Conservation (phyloP, 2,888 invertebrate species). For the Mechanitis mazaeus region DNA sequence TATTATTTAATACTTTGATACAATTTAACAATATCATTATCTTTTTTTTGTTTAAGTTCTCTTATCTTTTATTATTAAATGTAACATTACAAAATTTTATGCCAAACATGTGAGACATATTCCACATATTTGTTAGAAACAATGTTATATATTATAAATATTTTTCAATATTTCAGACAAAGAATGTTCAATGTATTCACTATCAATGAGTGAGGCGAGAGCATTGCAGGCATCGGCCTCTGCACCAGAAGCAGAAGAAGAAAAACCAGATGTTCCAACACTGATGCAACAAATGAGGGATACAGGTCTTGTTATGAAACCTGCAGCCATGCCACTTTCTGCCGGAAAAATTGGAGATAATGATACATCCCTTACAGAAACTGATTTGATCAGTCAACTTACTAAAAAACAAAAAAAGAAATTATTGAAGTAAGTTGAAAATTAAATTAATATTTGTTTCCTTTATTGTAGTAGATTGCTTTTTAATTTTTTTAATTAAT, state of each 20-base stretch:
- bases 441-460: not conserved
- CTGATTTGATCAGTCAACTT: conserved; percentile 88
- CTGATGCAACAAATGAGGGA: conserved; percentile 94
- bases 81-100: no score
- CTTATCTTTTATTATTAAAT: no score
- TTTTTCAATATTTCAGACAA: conserved; percentile 78
- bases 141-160: not conserved
- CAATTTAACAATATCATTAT: no score
- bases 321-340: conserved; percentile 79
- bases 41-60: no score
- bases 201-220: conserved; percentile 88
- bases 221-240: conserved; percentile 80
- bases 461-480: not conserved
- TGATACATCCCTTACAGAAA: conserved; percentile 79
- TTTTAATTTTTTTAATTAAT: not conserved
- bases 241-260: conserved; percentile 82
- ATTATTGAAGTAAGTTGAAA: conserved; percentile 82
- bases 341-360: conserved; percentile 77
- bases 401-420: conserved; percentile 93
- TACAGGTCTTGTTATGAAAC: conserved; percentile 92
- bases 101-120: no score
- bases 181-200: conserved; percentile 95
- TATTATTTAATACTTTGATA: no score
- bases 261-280: conserved; percentile 78
- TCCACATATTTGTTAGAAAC: no score